Evolutionary conservation across 2,888 invertebrate genomes (phyloP).

Genomic region (Temnothorax rugatulus): DNA sequence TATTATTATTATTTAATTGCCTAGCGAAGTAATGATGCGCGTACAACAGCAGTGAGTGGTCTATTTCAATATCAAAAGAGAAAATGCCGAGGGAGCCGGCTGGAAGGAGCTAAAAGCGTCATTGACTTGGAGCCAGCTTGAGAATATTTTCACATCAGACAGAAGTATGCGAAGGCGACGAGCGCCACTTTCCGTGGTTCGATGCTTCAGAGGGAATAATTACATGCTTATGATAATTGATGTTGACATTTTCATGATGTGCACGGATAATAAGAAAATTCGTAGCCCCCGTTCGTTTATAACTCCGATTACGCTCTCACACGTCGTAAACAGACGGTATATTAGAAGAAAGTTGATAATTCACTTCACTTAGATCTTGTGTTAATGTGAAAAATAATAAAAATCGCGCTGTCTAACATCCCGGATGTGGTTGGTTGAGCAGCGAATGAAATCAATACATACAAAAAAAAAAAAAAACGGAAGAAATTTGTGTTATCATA

Average conservation of each 20-base stretch:
- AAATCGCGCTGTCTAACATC: background rate
- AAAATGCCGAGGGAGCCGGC: conserved; percentile 61
- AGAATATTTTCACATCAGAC: conserved; percentile 60
- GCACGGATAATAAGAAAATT: background rate
- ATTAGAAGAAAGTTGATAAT: conserved; percentile 40
- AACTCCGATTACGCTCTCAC: conserved; percentile 8
- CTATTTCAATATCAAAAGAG: conserved; percentile 76
- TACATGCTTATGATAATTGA: conserved; percentile 1
- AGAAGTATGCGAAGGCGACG: conserved; percentile 39
- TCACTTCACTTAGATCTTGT: background rate
- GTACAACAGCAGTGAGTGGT: conserved; percentile 34
- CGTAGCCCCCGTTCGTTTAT: background rate
- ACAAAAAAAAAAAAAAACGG: conserved; percentile 12
- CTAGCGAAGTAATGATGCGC: conserved; percentile 20
- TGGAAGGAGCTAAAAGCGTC: conserved; percentile 73
- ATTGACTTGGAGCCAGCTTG: conserved; percentile 73
- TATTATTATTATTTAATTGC: conserved; percentile 29
- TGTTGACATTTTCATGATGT: background rate
- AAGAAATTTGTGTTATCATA: conserved; percentile 41
- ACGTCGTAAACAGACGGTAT: background rate
- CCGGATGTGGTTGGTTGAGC: conserved; percentile 37
- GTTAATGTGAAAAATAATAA: conserved; percentile 8
- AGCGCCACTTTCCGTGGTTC: conserved; percentile 13
- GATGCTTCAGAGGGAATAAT: conserved; percentile 10
- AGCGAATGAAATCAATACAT: conserved; percentile 40